phyloP scores from a whole-genome alignment of 1,140 invertebrate species.

The Diploscapter pachys region DNA sequence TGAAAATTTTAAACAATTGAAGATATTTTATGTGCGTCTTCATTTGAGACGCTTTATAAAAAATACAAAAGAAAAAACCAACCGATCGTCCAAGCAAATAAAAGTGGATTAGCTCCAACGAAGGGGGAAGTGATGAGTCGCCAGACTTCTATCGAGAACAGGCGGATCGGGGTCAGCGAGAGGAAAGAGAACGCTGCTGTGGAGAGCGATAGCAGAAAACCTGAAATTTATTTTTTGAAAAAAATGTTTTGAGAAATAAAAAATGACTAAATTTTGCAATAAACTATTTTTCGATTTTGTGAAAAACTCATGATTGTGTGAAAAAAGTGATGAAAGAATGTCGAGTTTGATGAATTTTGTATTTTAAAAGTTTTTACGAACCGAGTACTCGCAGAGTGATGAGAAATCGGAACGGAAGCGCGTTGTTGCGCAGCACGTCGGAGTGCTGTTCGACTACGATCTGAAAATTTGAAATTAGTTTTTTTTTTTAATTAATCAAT shows the following conservation, averaged over 20 bases:
- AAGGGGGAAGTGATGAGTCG: constrained; percentile 35
- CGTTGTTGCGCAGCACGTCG: constrained; percentile 26
- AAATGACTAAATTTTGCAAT: background rate
- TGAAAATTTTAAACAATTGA: too few species aligned
- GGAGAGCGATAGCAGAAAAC: constrained; percentile 23
- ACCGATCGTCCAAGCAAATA: constrained; percentile 46
- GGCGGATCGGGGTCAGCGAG: constrained; percentile 19
- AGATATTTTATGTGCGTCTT: constrained; percentile 47
- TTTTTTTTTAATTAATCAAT: too few species aligned
- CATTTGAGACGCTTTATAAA: constrained; percentile 43
- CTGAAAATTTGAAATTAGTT: background rate
- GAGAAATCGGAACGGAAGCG: constrained; percentile 20
- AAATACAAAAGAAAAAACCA: background rate
- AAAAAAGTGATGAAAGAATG: background rate
- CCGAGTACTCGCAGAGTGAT: constrained; percentile 21
- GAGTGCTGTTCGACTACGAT: constrained; percentile 29
- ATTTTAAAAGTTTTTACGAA: constrained; percentile 1
- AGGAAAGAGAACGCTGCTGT: constrained; percentile 16
- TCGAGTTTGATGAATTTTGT: background rate
- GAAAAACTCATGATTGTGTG: background rate
- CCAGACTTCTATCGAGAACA: constrained; percentile 37
- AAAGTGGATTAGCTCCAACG: constrained; percentile 45
- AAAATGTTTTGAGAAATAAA: background rate
- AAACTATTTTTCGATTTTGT: background rate
- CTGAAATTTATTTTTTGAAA: background rate